Evolutionary conservation across 2,888 invertebrate species (phyloP), one percentile per base, ranked within the genome.

Genomic region (Acrobasis repandana): DNA sequence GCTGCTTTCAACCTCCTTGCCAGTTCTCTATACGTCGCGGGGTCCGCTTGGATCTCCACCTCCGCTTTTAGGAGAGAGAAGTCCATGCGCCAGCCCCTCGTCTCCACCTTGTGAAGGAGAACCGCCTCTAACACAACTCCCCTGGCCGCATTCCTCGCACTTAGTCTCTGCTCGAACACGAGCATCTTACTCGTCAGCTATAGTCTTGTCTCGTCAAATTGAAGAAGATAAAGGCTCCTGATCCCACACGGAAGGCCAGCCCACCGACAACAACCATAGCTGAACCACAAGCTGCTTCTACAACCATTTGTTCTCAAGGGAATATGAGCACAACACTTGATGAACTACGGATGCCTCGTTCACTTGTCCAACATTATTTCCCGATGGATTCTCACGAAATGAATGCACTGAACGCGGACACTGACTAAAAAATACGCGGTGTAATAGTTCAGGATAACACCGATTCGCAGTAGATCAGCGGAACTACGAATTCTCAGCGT

Each of bases 101-200:
- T 85, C 66, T 88, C 83, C 36, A 91, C 79, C n/a, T 89, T 87
- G 68, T 91, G 91, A 65, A 91, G 72, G 47, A 91, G 73, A 18
- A 88, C 83, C 59, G 90, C 92, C 67, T 79, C 80, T 62, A 92
- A 76, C 64, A 83, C 79, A 2, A 90, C 80, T 63, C 90, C 90
- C 54, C 90, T 88, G 50, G 86, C 82, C 58, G 81, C 61, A 72
- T 90, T 83, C 67, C 88, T 80, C 66, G 86, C 86, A 80, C 82
- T 86, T 73, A 92, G 82, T 83, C 85, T 86, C 80, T 91, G 92
- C 91, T 92, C 92, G 83, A 89, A 79, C 36, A 91, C 86, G 90
- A 92, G 91, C 92, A 92, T 92, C 71, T 64, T 86, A 76, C 86
- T 88, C 83, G 92, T 92, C 92, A 92, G 92, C 92, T 92, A 73